Base-by-base conservation (phyloP, 2,888 invertebrate species). In the Cryptus viduatorius region DNA sequence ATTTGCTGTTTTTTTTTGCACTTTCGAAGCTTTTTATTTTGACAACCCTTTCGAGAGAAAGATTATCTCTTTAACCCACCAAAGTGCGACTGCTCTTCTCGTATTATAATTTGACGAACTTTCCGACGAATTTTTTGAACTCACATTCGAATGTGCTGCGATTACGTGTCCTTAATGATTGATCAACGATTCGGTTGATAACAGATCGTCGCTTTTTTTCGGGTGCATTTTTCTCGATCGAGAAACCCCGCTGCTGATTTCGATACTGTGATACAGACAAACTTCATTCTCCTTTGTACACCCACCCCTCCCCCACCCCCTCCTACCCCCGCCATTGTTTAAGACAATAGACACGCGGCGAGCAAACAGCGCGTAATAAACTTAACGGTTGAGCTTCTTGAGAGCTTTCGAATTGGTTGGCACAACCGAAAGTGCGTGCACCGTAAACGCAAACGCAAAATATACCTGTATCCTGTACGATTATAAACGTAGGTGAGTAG, bases 341-440 rank as follows among this genome's bases (percentile, higher is more conserved):
- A 10, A 42, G 42, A 65, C 42, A 65, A 37, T 65, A 37, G 42
- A 16, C 14, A 29, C 61, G 65, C 19, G 42, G 42, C 16, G 14
- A 19, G 65, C 42, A 42, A 65, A 65, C 50, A 53, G 69, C 53
- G 29, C 61, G 61, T 31, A 37, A 53, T 71, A 71, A 71, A 71
- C 69, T 71, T 71, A 71, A 71, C 69, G 69, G 69, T 50, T 12
- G 29, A 71, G 69, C 53, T 50, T 53, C 50, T 50, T 24, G 50
- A 50, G 69, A 53, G 19, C 69, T 71, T 53, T 29, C 44, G 69
- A 71, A 71, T 71, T 50, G 69, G 48, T 24, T 37, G 16, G 69
- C 69, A 71, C 65, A 4, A 19, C 56, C 19, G 56, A 56, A 16
- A 19, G 56, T 56, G 56, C 56, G 56, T 56, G 37, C 37, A 56